Evolutionary conservation across 1,140 invertebrate genomes (phyloP).

Genomic region (Drosophila hydei): DNA sequence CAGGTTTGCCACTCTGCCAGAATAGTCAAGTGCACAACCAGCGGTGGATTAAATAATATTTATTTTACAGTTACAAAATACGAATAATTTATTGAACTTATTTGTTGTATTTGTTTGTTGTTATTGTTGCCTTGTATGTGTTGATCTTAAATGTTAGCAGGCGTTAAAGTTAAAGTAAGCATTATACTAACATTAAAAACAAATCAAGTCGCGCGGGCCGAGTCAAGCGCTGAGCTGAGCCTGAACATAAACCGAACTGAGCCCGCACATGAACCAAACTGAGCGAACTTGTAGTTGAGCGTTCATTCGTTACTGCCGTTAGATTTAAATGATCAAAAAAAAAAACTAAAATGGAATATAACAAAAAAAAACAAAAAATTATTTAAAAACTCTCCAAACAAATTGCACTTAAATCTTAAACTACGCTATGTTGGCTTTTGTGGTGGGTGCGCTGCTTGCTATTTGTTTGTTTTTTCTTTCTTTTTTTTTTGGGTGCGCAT

Average conservation of each 20-base stretch:
- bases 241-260: conserved; percentile 10
- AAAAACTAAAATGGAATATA: too few species aligned
- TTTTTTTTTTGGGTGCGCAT: conserved; percentile 14
- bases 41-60: neutral
- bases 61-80: conserved; percentile 58
- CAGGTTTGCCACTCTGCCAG: neutral
- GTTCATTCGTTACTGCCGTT: conserved; percentile 13
- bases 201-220: conserved; percentile 50
- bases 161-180: conserved; percentile 71
- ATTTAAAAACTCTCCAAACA: conserved; percentile 11
- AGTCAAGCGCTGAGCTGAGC: conserved; percentile 1
- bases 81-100: conserved; percentile 77
- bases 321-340: conserved; percentile 15
- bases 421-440: conserved; percentile 49
- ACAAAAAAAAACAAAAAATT: conserved; percentile 1
- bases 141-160: conserved; percentile 65
- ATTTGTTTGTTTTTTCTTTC: neutral
- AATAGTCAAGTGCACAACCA: conserved; percentile 2
- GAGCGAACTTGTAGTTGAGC: conserved; percentile 19
- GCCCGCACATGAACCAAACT: neutral
- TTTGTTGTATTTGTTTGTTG: conserved; percentile 34
- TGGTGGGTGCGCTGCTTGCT: conserved; percentile 19
- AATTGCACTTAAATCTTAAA: conserved; percentile 56
- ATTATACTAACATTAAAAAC: conserved; percentile 78
- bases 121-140: conserved; percentile 26